Percentiles rank a stretch among this genome's conserved stretches.
phyloP scores from a whole-genome alignment of 2,113 vertebrate genomes.

The Vireo altiloquus region DNA sequence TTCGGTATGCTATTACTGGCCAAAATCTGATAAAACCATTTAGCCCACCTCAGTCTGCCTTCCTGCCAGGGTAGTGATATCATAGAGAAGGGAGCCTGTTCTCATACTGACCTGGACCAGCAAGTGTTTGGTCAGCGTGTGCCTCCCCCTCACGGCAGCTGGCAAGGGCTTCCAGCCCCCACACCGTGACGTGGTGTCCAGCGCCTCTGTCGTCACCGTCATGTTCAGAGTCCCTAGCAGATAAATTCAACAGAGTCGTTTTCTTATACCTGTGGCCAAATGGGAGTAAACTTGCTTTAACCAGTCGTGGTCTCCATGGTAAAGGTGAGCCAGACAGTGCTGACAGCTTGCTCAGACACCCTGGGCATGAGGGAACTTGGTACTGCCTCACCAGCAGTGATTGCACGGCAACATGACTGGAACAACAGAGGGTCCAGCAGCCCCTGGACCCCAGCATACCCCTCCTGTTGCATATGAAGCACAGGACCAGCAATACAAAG shows the following conservation, averaged over 20 bases:
- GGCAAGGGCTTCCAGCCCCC: constrained; percentile 16
- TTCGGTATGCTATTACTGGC: not conserved
- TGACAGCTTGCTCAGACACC: not conserved
- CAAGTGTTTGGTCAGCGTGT: constrained; percentile 45
- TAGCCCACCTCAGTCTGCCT: not conserved
- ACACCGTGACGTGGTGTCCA: constrained; percentile 5
- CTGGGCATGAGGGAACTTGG: not conserved
- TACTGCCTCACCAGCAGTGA: not conserved
- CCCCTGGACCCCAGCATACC: not conserved
- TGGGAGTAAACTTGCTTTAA: not conserved
- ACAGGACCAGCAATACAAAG: not conserved
- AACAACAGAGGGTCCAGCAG: not conserved
- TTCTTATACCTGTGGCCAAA: not conserved
- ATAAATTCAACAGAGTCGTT: not conserved
- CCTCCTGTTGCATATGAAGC: not conserved
- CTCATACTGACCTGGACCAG: constrained; percentile 59
- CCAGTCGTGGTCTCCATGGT: not conserved
- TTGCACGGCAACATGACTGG: not conserved
- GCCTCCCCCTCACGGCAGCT: not conserved
- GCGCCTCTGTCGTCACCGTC: constrained; percentile 33
- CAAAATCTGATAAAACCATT: not conserved
- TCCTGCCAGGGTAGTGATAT: not conserved
- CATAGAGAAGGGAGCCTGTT: not conserved
- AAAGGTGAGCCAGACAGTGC: not conserved
- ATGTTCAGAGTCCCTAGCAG: constrained; percentile 51